Evolutionary conservation across 2,888 invertebrate species (phyloP).

Genomic region (Acronicta leporina): DNA sequence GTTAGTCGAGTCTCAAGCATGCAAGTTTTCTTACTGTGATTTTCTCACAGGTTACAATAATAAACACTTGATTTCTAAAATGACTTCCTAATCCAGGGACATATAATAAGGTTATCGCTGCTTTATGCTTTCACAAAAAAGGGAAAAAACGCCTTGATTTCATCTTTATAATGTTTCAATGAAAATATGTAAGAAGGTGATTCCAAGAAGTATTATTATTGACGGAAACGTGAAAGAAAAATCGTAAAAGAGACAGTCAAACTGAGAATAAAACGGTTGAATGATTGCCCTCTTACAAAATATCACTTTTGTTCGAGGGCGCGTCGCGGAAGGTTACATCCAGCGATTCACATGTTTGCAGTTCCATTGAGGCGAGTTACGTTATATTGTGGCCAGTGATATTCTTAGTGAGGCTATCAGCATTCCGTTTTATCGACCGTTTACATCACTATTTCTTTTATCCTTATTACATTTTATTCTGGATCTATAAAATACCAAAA

Average conservation of each 20-base stretch:
- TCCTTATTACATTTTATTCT: too few relatives aligned
- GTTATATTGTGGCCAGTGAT: conserved; percentile 32
- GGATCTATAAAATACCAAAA: too few relatives aligned
- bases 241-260: conserved; percentile 51
- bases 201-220: conserved; percentile 46
- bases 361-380: conserved; percentile 50
- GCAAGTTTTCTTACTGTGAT: too few relatives aligned
- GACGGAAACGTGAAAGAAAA: conserved; percentile 47
- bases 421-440: conserved; percentile 27
- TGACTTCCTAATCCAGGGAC: too few relatives aligned
- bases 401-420: conserved; percentile 24
- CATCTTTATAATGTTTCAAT: conserved; percentile 32
- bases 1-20: too few relatives aligned
- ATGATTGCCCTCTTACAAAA: conserved; percentile 55
- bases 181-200: conserved; percentile 41
- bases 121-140: conserved; percentile 2
- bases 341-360: conserved; percentile 45
- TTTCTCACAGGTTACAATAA: too few relatives aligned
- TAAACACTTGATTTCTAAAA: too few relatives aligned
- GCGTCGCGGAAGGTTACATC: conserved; percentile 42
- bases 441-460: neutral
- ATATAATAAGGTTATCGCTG: neutral
- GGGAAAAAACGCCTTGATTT: conserved; percentile 22
- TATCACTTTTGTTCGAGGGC: conserved; percentile 58
- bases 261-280: conserved; percentile 54